Percentiles rank a stretch among this genome's conserved stretches.
phyloP scores from a whole-genome alignment of 2,888 invertebrate genomes.

The Thecophora atra region DNA sequence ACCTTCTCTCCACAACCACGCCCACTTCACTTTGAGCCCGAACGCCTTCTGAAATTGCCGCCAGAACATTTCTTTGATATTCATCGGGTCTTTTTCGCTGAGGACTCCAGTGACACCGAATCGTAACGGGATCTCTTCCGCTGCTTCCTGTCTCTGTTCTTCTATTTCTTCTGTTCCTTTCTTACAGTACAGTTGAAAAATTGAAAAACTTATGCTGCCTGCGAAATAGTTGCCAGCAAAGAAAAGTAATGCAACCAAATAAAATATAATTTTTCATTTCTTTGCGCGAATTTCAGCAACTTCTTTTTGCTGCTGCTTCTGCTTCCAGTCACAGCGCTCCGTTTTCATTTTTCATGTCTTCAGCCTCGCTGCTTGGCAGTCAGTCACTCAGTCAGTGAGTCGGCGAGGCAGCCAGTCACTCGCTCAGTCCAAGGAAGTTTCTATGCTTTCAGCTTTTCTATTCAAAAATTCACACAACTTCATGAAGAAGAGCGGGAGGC shows the following conservation, averaged over 20 bases:
- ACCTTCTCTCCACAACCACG: not conserved
- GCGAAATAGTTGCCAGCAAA: slow-evolving; percentile 6
- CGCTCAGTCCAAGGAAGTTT: slow-evolving; percentile 7
- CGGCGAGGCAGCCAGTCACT: not conserved
- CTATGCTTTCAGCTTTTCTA: not conserved
- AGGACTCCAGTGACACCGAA: not conserved
- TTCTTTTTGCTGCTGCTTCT: slow-evolving; percentile 13
- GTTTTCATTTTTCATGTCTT: slow-evolving; percentile 1
- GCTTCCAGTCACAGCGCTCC: not conserved
- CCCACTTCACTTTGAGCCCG: not conserved
- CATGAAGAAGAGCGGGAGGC: not conserved
- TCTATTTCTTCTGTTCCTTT: not conserved
- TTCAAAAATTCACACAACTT: slow-evolving; percentile 8
- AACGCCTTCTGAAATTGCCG: not conserved
- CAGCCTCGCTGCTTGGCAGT: not conserved
- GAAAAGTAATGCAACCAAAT: not conserved
- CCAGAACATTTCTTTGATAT: not conserved
- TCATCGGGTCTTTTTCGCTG: not conserved
- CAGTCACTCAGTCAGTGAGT: not conserved
- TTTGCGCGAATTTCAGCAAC: slow-evolving; percentile 9
- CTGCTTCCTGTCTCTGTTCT: not conserved
- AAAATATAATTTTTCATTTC: slow-evolving; percentile 30
- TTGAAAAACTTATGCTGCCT: slow-evolving; percentile 10
- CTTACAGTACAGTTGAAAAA: not conserved
- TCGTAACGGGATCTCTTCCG: not conserved